phyloP scores from a whole-genome alignment of 2,113 vertebrate genomes.

The Centropristis striata region DNA sequence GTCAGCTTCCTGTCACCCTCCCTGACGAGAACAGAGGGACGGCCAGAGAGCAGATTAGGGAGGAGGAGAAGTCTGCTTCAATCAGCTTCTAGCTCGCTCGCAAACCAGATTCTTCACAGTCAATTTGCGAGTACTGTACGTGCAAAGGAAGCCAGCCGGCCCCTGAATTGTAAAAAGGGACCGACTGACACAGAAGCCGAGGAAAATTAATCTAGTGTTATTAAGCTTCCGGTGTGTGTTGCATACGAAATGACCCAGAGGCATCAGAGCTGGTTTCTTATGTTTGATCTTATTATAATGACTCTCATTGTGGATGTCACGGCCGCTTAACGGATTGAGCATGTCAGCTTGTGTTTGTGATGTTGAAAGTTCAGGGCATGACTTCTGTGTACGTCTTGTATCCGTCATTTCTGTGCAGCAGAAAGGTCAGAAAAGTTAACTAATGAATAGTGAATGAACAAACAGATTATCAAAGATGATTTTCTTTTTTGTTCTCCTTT shows the following conservation, averaged over 20 bases:
- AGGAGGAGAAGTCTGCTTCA: constrained; percentile 27
- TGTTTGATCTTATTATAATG: constrained; percentile 42
- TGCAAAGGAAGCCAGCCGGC: not conserved
- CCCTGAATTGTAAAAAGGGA: constrained; percentile 9
- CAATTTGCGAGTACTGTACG: constrained; percentile 19
- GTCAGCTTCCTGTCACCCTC: not conserved
- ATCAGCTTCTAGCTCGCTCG: constrained; percentile 39
- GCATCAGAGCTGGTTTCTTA: constrained; percentile 9
- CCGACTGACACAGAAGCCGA: constrained; percentile 15
- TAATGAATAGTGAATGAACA: not conserved
- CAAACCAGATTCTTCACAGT: constrained; percentile 46
- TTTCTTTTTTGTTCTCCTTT: constrained; percentile 35
- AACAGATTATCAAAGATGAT: not conserved
- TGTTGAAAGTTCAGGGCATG: constrained; percentile 5
- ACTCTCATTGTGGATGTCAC: constrained; percentile 39
- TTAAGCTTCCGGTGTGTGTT: constrained; percentile 36
- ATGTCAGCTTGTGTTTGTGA: not conserved
- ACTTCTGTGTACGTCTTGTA: not conserved
- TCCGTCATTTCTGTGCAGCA: not conserved
- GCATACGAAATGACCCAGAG: constrained; percentile 38
- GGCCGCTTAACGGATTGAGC: constrained; percentile 7
- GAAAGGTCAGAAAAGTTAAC: not conserved
- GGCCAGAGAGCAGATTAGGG: constrained; percentile 16
- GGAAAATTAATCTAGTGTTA: constrained; percentile 48
- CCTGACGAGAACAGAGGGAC: constrained; percentile 17